Evolutionary conservation across 2,888 invertebrate species (phyloP), one percentile per base, ranked within the genome.

Genomic region (Eilema caniola): DNA sequence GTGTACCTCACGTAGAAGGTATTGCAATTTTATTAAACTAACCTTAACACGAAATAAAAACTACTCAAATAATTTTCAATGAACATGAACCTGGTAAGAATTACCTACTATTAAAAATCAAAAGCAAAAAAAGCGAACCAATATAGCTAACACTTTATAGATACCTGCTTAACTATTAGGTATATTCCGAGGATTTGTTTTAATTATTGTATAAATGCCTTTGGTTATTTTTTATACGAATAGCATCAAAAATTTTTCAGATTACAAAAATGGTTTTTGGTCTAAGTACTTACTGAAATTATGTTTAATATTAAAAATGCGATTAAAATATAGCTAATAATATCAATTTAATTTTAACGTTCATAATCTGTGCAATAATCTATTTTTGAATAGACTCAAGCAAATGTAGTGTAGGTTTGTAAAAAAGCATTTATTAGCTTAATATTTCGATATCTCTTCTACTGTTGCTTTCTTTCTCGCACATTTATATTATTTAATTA

Each of bases 391-490:
- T n/a, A 53, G 53, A 53, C 8, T 53, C 53, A 3, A n/a, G 2
- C n/a, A 53, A 53, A 53, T 10, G 53, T n/a, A 10, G 53, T 53
- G 53, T 53, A 53, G 10, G 53, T 53, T 53, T n/a, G 53, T 53
- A n/a, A 53, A 47, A 28, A n/a, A 53, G 47, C 53, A 53, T 53
- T 53, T 47, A 47, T 53, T 53, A 53, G 53, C 53, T 53, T 53
- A 53, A n/a, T 53, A 53, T 47, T 47, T 47, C 20, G 1, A 20
- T n/a, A 53, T n/a, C 8, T 53, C 10, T 53, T 20, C n/a, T 53
- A 2, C 53, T 53, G 3, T n/a, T 53, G 10, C 16, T 16, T 53
- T 53, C 53, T 53, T 53, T 10, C n/a, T 53, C 20, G 41, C 16
- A 16, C 14, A 16, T 16, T 41, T 14, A 0, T 11, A 41, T 14